Conservation (phyloP, 2,113 vertebrate genomes). For the Neotoma lepida region DNA sequence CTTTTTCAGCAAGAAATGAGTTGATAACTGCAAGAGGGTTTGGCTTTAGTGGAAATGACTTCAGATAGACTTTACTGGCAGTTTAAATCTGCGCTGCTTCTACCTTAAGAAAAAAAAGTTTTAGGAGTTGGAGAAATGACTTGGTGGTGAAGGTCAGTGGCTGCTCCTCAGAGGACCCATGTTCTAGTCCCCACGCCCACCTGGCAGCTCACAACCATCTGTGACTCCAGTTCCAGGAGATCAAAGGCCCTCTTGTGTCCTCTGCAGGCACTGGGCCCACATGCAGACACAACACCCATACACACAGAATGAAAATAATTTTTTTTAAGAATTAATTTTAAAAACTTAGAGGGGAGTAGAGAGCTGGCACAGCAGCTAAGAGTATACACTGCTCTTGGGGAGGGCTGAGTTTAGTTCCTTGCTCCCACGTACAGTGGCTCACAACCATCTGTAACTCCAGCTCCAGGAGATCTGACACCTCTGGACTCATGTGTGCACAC, state of each 20-base stretch:
- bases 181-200: neutral
- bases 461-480: neutral
- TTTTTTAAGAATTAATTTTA: neutral
- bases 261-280: neutral
- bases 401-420: neutral
- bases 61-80: constrained; percentile 1
- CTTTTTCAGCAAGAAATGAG: neutral
- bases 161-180: neutral
- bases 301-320: too few species aligned
- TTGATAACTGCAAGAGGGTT: neutral
- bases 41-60: neutral
- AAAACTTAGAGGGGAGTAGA: neutral
- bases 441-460: neutral
- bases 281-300: neutral
- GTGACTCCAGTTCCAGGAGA: neutral
- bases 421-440: neutral
- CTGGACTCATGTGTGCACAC: neutral
- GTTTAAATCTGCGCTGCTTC: neutral
- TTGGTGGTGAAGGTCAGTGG: neutral
- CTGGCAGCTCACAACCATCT: neutral
- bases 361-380: neutral
- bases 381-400: neutral
- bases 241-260: neutral
- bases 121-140: neutral
- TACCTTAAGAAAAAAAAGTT: neutral